Percentiles rank a stretch among this genome's conserved stretches.
These are phyloP conservation scores for Acanthopagrus latus DNA, from an alignment of 2,797 vertebrate genomes.

Conservation along the genomic window DNA sequence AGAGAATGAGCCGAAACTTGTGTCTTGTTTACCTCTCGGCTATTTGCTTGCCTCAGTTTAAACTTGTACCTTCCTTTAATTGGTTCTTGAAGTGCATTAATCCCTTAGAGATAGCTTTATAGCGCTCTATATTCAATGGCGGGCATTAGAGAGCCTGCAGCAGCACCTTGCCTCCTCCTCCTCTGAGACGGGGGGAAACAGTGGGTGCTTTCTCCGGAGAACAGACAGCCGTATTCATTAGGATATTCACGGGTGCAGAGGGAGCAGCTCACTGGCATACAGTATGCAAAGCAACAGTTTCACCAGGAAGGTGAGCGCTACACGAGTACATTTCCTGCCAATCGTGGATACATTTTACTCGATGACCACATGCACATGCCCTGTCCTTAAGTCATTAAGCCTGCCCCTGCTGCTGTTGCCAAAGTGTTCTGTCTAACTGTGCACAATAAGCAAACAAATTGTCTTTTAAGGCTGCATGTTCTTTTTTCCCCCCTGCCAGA, in stretches of 20 bases:
- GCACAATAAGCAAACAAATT: slow-evolving; percentile 2
- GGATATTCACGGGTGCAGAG: slow-evolving; percentile 63
- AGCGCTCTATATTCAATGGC: slow-evolving; percentile 68
- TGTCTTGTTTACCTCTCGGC: slow-evolving; percentile 65
- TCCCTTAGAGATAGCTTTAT: slow-evolving; percentile 70
- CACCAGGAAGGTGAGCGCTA: slow-evolving; percentile 29
- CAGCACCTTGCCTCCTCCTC: slow-evolving; percentile 74
- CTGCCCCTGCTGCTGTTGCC: not conserved
- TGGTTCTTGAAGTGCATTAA: slow-evolving; percentile 73
- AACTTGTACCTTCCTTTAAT: slow-evolving; percentile 77
- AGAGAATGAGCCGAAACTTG: slow-evolving; percentile 37
- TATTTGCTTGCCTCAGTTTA: slow-evolving; percentile 76
- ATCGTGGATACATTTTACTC: slow-evolving; percentile 9
- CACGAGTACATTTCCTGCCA: not conserved
- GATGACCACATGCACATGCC: not conserved
- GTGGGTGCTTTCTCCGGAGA: slow-evolving; percentile 81
- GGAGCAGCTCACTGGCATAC: slow-evolving; percentile 64
- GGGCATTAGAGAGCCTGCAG: slow-evolving; percentile 68
- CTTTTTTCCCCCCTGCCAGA: slow-evolving; percentile 22
- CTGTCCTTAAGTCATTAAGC: slow-evolving; percentile 6
- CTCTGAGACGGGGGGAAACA: slow-evolving; percentile 75
- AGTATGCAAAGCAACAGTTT: slow-evolving; percentile 68
- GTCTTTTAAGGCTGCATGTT: slow-evolving; percentile 19
- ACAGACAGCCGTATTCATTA: slow-evolving; percentile 83
- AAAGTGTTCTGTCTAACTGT: not conserved